Conservation (phyloP, 2,797 vertebrate genomes). For the Cirrhinus molitorella region DNA sequence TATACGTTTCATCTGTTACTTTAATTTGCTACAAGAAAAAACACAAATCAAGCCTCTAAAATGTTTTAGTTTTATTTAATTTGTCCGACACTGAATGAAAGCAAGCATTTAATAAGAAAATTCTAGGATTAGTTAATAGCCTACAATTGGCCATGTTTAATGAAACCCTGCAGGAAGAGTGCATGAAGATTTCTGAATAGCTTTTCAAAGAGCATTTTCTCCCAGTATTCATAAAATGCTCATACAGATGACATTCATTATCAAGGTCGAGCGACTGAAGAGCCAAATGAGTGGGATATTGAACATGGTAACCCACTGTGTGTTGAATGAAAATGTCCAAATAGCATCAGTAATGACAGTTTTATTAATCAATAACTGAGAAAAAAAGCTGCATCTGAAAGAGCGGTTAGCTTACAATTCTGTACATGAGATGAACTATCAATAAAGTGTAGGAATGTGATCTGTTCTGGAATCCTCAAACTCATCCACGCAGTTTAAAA, state of each 20-base stretch:
- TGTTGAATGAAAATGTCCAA: background rate
- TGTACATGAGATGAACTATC: background rate
- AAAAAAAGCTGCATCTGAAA: background rate
- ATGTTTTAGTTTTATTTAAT: too few relatives aligned
- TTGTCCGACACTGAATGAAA: background rate
- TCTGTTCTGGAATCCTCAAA: slow-evolving; percentile 65
- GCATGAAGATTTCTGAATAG: background rate
- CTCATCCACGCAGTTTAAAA: slow-evolving; percentile 75
- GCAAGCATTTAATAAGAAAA: background rate
- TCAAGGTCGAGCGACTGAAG: background rate
- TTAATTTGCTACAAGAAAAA: too few relatives aligned
- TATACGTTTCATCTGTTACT: too few relatives aligned
- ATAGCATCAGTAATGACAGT: too few relatives aligned
- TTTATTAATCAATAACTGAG: background rate
- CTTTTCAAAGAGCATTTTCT: background rate
- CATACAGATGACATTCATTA: background rate
- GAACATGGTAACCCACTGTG: background rate
- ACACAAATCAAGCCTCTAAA: too few relatives aligned
- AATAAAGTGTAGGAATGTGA: slow-evolving; percentile 56
- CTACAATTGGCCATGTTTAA: background rate
- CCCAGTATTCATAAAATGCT: background rate
- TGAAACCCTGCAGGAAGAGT: background rate
- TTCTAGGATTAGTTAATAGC: too few relatives aligned
- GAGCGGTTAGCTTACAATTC: background rate
- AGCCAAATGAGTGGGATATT: background rate